Percentiles rank a stretch among this genome's conserved stretches.
Evolutionary conservation across 1,140 invertebrate genomes (phyloP).

Genomic region (Pogonognathellus flavescens): DNA sequence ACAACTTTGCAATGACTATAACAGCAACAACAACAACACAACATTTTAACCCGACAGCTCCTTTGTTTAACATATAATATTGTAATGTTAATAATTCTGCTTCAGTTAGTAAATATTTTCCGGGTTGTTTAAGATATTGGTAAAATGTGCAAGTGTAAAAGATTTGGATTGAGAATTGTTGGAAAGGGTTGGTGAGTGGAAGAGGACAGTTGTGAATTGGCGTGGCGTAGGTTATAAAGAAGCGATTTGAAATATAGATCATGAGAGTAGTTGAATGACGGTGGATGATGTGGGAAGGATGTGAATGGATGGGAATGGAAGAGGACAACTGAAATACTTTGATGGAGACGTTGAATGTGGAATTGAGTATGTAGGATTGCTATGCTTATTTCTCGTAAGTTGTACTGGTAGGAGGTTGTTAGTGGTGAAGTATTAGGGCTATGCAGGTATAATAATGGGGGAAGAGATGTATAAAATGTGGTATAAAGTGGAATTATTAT

Average conservation of each 20-base stretch:
- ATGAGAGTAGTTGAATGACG: slow-evolving; percentile 52
- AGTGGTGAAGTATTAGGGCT: too few relatives aligned
- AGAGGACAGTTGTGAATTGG: slow-evolving; percentile 31
- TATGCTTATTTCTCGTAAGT: not conserved
- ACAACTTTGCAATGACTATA: too few relatives aligned
- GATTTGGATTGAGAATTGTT: slow-evolving; percentile 37
- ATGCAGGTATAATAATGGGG: too few relatives aligned
- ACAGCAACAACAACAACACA: too few relatives aligned
- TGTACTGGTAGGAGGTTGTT: not conserved
- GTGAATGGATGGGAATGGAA: not conserved
- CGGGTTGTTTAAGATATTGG: too few relatives aligned
- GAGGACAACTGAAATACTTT: slow-evolving; percentile 23
- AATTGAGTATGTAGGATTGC: not conserved
- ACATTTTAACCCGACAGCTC: too few relatives aligned
- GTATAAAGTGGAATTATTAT: slow-evolving; percentile 2
- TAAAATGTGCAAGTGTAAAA: not conserved
- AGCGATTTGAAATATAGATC: slow-evolving; percentile 51
- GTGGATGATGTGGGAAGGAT: slow-evolving; percentile 41
- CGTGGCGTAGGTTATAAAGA: not conserved
- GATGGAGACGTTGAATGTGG: not conserved
- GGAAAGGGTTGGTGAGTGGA: slow-evolving; percentile 31
- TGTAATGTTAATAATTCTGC: too few relatives aligned
- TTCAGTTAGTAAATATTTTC: too few relatives aligned
- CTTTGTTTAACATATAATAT: too few relatives aligned
- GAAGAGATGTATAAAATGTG: not conserved